Evolutionary conservation across 2,797 vertebrate species (phyloP).

Genomic region (Atherinosoma microstoma): DNA sequence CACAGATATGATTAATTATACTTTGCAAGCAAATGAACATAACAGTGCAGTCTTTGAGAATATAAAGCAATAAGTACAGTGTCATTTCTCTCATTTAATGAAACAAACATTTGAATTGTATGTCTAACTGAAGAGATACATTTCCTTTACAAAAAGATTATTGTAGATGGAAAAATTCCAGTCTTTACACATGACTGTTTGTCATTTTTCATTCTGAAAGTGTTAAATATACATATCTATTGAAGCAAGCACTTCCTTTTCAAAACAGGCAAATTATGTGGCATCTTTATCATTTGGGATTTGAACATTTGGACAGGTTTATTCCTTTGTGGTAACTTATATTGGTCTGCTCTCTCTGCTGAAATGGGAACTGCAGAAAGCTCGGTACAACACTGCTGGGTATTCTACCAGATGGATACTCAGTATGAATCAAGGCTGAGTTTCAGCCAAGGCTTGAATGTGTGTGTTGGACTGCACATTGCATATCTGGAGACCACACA

Average conservation of each 20-base stretch:
- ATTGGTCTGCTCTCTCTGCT: constrained; percentile 49
- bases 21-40: constrained; percentile 33
- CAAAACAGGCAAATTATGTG: constrained; percentile 79
- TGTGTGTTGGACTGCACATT: constrained; percentile 85
- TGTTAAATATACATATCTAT: constrained; percentile 79
- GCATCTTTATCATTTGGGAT: constrained; percentile 66
- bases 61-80: background rate
- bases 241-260: constrained; percentile 73
- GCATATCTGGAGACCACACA: constrained; percentile 96
- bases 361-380: constrained; percentile 66
- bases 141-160: constrained; percentile 41
- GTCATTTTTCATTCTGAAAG: constrained; percentile 78
- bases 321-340: constrained; percentile 68
- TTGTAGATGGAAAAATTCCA: constrained; percentile 63
- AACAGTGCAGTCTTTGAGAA: constrained; percentile 10
- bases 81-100: background rate
- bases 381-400: constrained; percentile 78
- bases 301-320: constrained; percentile 70
- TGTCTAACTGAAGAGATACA: constrained; percentile 14
- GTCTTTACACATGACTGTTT: constrained; percentile 55
- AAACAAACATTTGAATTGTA: constrained; percentile 28
- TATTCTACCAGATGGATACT: constrained; percentile 84
- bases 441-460: constrained; percentile 80
- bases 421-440: constrained; percentile 82
- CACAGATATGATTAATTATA: constrained; percentile 60